Evolutionary conservation across 2,888 invertebrate genomes (phyloP).

Genomic region (Antheraea yamamai): DNA sequence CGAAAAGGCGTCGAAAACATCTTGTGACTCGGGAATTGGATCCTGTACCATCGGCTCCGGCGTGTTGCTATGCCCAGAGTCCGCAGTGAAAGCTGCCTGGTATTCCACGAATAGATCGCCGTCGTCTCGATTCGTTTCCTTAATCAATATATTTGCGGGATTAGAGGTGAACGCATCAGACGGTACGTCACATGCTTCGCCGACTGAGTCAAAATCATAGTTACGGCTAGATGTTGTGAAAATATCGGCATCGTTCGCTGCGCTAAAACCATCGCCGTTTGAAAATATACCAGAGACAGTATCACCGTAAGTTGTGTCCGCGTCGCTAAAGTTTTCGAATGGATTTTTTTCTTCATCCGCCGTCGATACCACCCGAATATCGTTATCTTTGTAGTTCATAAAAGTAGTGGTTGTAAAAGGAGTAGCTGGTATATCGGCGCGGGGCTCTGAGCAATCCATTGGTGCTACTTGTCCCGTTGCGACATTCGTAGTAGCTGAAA

Average conservation of each 20-base stretch:
- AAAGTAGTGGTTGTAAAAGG: constrained; percentile 61
- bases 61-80: constrained; percentile 53
- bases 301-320: constrained; percentile 32
- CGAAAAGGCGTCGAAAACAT: constrained; percentile 92
- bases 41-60: constrained; percentile 59
- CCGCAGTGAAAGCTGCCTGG: constrained; percentile 27
- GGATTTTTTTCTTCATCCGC: constrained; percentile 62
- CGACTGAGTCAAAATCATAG: neutral
- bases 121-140: constrained; percentile 20
- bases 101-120: constrained; percentile 31
- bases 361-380: constrained; percentile 34
- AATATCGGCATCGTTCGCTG: neutral
- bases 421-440: constrained; percentile 35
- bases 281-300: constrained; percentile 38
- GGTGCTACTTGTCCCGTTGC: constrained; percentile 41
- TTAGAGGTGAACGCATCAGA: constrained; percentile 35
- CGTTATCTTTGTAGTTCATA: constrained; percentile 46
- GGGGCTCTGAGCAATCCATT: constrained; percentile 67
- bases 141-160: constrained; percentile 32
- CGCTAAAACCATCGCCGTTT: neutral
- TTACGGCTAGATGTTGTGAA: constrained; percentile 1
- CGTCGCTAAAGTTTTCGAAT: constrained; percentile 51
- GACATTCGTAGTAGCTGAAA: constrained; percentile 17
- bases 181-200: constrained; percentile 26
- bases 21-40: constrained; percentile 61